A percentile compares a stretch with the other conserved stretches of the same genome.
Evolutionary conservation across 2,113 vertebrate species (phyloP).

Genomic region (Hydropotes inermis): DNA sequence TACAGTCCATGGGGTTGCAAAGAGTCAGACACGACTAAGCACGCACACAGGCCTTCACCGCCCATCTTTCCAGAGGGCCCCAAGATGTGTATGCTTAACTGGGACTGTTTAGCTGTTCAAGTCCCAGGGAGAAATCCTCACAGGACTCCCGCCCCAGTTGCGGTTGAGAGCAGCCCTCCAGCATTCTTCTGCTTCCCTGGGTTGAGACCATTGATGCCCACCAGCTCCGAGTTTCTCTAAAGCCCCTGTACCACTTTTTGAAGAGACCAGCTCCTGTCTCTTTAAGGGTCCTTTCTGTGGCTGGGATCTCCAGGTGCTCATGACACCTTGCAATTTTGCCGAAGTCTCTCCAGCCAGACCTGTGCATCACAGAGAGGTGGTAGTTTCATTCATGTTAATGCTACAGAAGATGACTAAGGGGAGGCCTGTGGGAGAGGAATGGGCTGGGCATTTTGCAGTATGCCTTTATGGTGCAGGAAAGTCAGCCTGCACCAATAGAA

Average conservation of each 20-base stretch:
- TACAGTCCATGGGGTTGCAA: not conserved
- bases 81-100: accelerated
- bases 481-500: not conserved
- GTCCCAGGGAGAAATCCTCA: not conserved
- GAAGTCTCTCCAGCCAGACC: not conserved
- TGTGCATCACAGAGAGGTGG: accelerated
- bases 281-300: not conserved
- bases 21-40: not conserved
- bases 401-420: not conserved
- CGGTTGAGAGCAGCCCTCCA: not conserved
- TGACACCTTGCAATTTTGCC: not conserved
- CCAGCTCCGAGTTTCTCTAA: not conserved
- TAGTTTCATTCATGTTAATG: not conserved
- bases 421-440: not conserved
- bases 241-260: not conserved
- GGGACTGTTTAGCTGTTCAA: accelerated
- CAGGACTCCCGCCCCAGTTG: accelerated
- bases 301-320: not conserved
- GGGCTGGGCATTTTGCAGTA: not conserved
- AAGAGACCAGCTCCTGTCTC: not conserved
- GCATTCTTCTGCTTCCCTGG: not conserved
- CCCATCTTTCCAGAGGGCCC: not conserved
- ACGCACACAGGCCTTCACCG: not conserved
- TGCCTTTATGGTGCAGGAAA: not conserved
- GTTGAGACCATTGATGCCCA: not conserved